Conservation (phyloP, 2,113 vertebrate genomes). For the zebrafish (Danio rerio) region GRCz12tu NC_133183.1:61959001-61959500, state of each 20-base stretch:
- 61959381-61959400: not conserved
- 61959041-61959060: too few relatives aligned
- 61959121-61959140: not conserved
- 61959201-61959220: not conserved
- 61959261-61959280: not conserved
- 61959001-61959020: too few relatives aligned
- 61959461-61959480: not conserved
- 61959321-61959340: not conserved
- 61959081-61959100: too few relatives aligned
- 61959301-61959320: not conserved
- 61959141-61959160: not conserved
- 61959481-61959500: too few relatives aligned
- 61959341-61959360: not conserved
- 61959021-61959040: too few relatives aligned
- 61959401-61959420: not conserved
- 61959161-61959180: not conserved
- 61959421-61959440: not conserved
- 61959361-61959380: too few relatives aligned
- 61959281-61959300: constrained; percentile 11
- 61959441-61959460: not conserved
- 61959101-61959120: not conserved
- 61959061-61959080: too few relatives aligned
- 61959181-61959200: constrained; percentile 6
- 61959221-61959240: constrained; percentile 67
- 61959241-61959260: constrained; percentile 31